Base-by-base conservation (phyloP, 2,113 vertebrate genomes). In the Hirundichthys speculiger region DNA sequence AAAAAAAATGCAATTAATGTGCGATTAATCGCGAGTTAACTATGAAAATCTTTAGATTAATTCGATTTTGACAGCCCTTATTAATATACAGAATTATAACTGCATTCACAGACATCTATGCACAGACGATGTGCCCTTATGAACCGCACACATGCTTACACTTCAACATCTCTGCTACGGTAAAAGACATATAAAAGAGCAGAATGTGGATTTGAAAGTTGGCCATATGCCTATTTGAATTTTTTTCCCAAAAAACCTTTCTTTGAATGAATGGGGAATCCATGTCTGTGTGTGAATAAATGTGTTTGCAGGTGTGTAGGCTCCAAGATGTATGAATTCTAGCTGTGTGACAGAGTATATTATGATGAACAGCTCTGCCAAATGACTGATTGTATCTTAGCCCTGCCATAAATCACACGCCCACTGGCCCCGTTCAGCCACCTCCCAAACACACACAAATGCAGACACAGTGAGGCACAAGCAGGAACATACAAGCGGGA, bases 301-400 rank as follows among this genome's bases (percentile, higher is more conserved):
- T 51, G 24, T 60, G 64, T 63, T 68, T 73, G 67, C 18, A 42
- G 54, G 61, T 85, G 66, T 82, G 58, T 53, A 67, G 27, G 53
- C 58, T 82, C 67, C 38, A 60, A 64, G 82, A 82, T 74, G 77
- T 65, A 84, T 89, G 80, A 65, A 80, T 85, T 81, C 69, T 71
- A 54, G 66, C 52, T 59, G 73, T 77, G 77, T 83, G 86, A 86
- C 79, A 73, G 81, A 70, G 61, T 73, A 83, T 77, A 83, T 87
- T 87, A 83, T 88, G 87, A 90, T 77, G 83, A 88, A 90, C 87
- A 88, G 76, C 79, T 83, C 72, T 49, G 72, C 79, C 43, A 75
- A 84, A 80, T 88, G 87, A 90, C 87, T 85, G 87, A 90, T 85
- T 86, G 84, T 78, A 60, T 82, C 69, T 64, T 77, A 71, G 75